A percentile compares a stretch with the other conserved stretches of the same genome.
Conservation (phyloP, 2,888 invertebrate species). For the Chesias legatella region DNA sequence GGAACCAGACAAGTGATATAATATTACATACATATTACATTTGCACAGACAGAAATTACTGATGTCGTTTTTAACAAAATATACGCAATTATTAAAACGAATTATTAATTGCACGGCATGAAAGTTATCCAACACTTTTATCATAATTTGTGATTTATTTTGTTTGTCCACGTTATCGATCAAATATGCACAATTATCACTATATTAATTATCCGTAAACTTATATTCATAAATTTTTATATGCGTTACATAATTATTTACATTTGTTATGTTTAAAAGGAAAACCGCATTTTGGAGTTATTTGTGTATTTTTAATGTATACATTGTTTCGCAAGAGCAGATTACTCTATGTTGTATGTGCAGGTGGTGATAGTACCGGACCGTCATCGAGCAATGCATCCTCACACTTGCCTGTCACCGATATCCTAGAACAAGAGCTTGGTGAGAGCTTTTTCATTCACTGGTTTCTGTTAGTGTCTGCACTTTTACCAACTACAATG, state of each 20-base stretch:
- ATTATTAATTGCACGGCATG: constrained; percentile 10
- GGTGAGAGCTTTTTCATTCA: constrained; percentile 49
- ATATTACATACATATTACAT: too few relatives aligned
- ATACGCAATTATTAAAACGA: too few relatives aligned
- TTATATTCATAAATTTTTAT: too few relatives aligned
- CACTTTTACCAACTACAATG: neutral
- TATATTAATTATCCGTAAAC: too few relatives aligned
- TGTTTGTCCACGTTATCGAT: neutral
- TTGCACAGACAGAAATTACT: neutral
- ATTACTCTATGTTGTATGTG: constrained; percentile 33
- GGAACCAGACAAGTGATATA: too few relatives aligned
- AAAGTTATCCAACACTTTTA: constrained; percentile 5
- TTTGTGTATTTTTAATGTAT: neutral
- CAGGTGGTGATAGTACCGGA: constrained; percentile 68
- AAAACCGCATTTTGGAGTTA: too few relatives aligned
- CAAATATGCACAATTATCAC: too few relatives aligned
- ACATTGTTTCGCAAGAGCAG: constrained; percentile 20
- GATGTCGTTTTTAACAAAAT: neutral
- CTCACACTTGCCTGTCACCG: constrained; percentile 41
- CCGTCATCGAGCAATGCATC: constrained; percentile 52
- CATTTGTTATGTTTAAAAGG: too few relatives aligned
- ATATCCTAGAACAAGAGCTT: constrained; percentile 64
- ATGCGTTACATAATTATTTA: too few relatives aligned
- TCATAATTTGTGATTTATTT: neutral
- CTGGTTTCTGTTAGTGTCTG: constrained; percentile 5